These are phyloP conservation scores for Zeus faber DNA, from an alignment of 2,113 vertebrate species.

Conservation along the genomic window DNA sequence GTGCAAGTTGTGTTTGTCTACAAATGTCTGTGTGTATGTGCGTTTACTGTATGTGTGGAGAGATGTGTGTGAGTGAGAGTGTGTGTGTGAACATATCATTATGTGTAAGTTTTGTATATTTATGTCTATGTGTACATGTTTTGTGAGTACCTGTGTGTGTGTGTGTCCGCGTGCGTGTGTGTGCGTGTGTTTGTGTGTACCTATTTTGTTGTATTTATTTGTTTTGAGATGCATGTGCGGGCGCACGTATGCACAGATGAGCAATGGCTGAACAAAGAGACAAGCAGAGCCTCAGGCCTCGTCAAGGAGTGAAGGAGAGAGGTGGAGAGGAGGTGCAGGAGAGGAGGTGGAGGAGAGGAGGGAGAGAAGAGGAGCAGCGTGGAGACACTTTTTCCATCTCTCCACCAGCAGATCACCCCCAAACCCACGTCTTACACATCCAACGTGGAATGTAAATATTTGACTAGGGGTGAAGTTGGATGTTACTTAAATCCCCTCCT, in stretches of 20 bases:
- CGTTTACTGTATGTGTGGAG: neutral
- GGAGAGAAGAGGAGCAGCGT: slow-evolving; percentile 5
- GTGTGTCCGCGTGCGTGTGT: no score
- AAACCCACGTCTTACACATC: slow-evolving; percentile 48
- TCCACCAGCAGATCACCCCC: slow-evolving; percentile 29
- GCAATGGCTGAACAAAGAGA: slow-evolving; percentile 41
- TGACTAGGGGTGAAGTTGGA: slow-evolving; percentile 49
- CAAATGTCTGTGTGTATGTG: neutral
- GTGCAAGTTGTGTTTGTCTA: no score
- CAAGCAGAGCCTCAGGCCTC: slow-evolving; percentile 36
- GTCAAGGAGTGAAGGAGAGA: slow-evolving; percentile 35
- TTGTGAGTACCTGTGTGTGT: no score
- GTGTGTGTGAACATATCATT: neutral
- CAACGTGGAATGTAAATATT: slow-evolving; percentile 73
- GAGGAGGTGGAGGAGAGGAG: slow-evolving; percentile 28
- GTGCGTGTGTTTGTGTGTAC: no score
- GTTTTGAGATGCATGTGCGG: no score
- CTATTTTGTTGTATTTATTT: no score
- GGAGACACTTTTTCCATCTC: slow-evolving; percentile 41
- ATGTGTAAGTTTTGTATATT: no score
- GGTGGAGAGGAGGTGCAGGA: neutral
- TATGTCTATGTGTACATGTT: no score
- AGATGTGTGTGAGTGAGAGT: neutral
- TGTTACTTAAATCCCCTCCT: slow-evolving; percentile 52
- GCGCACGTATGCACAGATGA: slow-evolving; percentile 24